Evolutionary conservation across 2,888 invertebrate genomes (phyloP).

Genomic region (Leptinotarsa haldemani): DNA sequence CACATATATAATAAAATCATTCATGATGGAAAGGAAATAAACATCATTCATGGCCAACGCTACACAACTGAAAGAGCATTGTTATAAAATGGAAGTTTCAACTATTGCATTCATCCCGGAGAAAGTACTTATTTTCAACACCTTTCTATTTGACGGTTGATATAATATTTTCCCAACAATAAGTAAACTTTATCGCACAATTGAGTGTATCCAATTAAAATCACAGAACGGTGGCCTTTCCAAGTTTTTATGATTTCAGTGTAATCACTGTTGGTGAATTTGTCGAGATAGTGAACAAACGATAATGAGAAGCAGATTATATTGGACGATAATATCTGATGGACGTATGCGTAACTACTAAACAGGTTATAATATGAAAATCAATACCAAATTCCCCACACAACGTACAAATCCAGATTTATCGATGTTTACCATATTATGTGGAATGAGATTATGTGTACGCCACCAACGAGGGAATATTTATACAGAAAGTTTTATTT

Average conservation of each 20-base stretch:
- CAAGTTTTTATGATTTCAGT: background rate
- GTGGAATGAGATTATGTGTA: background rate
- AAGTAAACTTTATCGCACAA: too few relatives aligned
- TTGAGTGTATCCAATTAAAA: background rate
- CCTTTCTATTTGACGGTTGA: too few relatives aligned
- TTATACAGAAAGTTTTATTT: background rate
- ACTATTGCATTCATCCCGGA: too few relatives aligned
- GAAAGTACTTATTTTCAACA: too few relatives aligned
- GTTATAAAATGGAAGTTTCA: too few relatives aligned
- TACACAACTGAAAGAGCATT: too few relatives aligned
- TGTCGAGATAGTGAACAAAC: conserved; percentile 23
- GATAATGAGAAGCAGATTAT: conserved; percentile 41
- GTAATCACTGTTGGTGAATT: background rate
- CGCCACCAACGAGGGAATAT: too few relatives aligned
- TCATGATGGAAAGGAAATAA: too few relatives aligned
- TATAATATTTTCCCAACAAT: too few relatives aligned
- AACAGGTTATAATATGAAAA: conserved; percentile 43
- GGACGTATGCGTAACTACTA: conserved; percentile 34
- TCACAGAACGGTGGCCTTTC: background rate
- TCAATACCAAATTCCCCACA: conserved; percentile 36
- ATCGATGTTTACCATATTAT: background rate
- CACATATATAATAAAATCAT: too few relatives aligned
- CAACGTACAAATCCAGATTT: conserved; percentile 18
- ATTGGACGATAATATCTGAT: conserved; percentile 40
- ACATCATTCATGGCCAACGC: too few relatives aligned